phyloP scores from a whole-genome alignment of 2,113 vertebrate genomes.

The Odontesthes bonariensis region DNA sequence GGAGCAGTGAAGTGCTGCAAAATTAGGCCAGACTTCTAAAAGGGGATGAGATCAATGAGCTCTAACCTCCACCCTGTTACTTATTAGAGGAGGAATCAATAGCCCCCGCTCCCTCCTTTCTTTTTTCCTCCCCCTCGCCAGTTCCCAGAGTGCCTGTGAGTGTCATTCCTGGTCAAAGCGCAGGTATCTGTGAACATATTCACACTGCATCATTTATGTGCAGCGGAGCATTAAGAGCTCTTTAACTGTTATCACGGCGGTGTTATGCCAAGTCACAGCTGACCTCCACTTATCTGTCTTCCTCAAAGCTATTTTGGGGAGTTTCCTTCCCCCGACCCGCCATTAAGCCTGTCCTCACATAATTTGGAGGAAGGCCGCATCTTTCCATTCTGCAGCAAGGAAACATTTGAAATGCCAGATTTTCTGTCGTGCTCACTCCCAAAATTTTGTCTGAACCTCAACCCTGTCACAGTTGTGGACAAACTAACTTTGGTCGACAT shows the following conservation, averaged over 20 bases:
- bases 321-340: slow-evolving; percentile 33
- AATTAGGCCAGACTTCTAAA: slow-evolving; percentile 26
- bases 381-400: too few relatives aligned
- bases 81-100: slow-evolving; percentile 69
- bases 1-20: slow-evolving; percentile 20
- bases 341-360: slow-evolving; percentile 2
- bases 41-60: slow-evolving; percentile 50
- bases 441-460: too few relatives aligned
- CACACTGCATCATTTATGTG: slow-evolving; percentile 8
- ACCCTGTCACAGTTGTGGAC: too few relatives aligned
- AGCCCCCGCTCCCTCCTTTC: not conserved
- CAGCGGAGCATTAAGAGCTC: slow-evolving; percentile 24
- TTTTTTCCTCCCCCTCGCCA: not conserved
- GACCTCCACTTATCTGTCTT: slow-evolving; percentile 23
- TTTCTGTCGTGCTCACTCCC: not conserved
- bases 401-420: not conserved
- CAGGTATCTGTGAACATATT: slow-evolving; percentile 42
- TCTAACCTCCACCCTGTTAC: slow-evolving; percentile 60
- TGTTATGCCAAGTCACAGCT: slow-evolving; percentile 3
- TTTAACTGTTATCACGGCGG: slow-evolving; percentile 5
- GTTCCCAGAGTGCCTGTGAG: slow-evolving; percentile 3
- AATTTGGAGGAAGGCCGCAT: not conserved
- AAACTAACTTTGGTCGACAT: too few relatives aligned
- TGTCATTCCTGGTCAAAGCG: slow-evolving; percentile 9
- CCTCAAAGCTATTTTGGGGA: slow-evolving; percentile 40